These are phyloP conservation scores for Scartelaos histophorus DNA, from an alignment of 2,113 vertebrate genomes.

Conservation along the genomic window DNA sequence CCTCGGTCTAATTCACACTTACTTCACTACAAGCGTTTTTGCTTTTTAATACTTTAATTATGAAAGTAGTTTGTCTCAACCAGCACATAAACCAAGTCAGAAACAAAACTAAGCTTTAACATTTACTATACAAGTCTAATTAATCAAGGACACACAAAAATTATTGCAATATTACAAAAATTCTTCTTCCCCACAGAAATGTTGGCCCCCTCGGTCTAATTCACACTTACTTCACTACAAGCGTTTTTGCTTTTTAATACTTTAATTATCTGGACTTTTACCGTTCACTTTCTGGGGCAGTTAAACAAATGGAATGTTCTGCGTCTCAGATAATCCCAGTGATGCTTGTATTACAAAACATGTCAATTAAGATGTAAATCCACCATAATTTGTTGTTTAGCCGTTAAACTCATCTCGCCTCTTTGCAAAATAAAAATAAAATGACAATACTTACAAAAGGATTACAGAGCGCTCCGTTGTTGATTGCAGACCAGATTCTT, in stretches of 20 bases:
- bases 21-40: background rate
- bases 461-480: background rate
- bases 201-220: background rate
- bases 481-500: slow-evolving; percentile 12
- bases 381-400: slow-evolving; percentile 1
- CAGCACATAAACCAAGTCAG: too few relatives aligned
- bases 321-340: background rate
- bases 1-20: background rate
- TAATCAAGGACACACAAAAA: background rate
- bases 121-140: too few relatives aligned
- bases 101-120: too few relatives aligned
- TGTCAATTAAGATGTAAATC: slow-evolving; percentile 17
- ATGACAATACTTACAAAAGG: slow-evolving; percentile 4
- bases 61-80: too few relatives aligned
- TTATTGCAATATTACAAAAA: background rate
- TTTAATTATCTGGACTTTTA: slow-evolving; percentile 4
- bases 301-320: background rate
- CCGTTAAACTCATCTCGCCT: slow-evolving; percentile 5
- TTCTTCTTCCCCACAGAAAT: background rate
- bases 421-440: slow-evolving; percentile 8
- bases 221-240: background rate
- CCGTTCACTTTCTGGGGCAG: background rate
- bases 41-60: slow-evolving; percentile 6
- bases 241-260: background rate
- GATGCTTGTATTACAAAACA: background rate